These are phyloP conservation scores for Amphibalanus amphitrite DNA, from an alignment of 1,140 invertebrate genomes.

Conservation along the genomic window DNA sequence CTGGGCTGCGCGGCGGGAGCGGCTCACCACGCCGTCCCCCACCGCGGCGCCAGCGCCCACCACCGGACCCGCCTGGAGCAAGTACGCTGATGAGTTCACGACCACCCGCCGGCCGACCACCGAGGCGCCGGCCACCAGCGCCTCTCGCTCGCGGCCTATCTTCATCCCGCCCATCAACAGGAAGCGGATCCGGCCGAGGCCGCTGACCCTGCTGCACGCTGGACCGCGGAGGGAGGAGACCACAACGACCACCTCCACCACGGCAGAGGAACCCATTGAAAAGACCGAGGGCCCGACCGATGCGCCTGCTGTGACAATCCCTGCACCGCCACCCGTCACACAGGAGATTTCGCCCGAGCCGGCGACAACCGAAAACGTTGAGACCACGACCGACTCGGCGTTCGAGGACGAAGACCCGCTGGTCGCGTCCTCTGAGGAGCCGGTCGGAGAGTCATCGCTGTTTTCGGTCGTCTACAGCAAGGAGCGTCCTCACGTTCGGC, in stretches of 20 bases:
- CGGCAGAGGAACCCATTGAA: background rate
- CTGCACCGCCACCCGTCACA: too few relatives aligned
- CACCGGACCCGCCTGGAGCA: background rate
- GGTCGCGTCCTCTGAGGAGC: background rate
- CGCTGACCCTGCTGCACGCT: background rate
- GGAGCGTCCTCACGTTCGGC: background rate
- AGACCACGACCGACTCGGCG: background rate
- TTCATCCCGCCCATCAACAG: background rate
- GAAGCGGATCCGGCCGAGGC: background rate
- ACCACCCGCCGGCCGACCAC: background rate
- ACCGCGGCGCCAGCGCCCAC: background rate
- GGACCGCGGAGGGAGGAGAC: too few relatives aligned
- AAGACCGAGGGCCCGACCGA: background rate
- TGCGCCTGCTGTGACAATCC: too few relatives aligned
- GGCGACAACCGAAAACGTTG: background rate
- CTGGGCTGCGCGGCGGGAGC: background rate
- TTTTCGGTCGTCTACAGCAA: slow-evolving; percentile 2
- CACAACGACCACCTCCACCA: background rate
- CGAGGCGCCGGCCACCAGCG: too few relatives aligned
- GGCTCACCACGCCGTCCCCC: background rate
- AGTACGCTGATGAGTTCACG: background rate
- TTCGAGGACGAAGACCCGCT: background rate
- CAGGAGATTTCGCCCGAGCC: background rate
- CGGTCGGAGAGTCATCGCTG: background rate
- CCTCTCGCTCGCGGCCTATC: background rate